Evolutionary conservation across 1,140 invertebrate species (phyloP), one percentile per base, ranked within the genome.

Genomic region (Drosophila subpulchrella): DNA sequence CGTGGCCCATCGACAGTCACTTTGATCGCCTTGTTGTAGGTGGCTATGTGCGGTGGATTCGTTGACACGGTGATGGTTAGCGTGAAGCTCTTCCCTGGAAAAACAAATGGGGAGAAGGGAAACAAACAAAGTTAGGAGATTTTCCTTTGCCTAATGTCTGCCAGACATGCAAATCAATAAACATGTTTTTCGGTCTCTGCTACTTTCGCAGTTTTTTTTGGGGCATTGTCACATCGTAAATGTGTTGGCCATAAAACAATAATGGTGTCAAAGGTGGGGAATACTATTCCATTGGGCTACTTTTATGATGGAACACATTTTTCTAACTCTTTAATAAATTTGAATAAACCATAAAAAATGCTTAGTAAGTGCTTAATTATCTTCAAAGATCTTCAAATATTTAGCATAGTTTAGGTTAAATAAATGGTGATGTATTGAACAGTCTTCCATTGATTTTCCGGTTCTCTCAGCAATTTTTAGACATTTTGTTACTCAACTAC

Each of bases 11-110:
- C 98, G 17, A 97, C 97, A 6, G 98, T 99, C 55, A 99, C 98
- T 94, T 99, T 99, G 93, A 99, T 99, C 36, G 98, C 98, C 93
- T 99, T 99, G 81, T 96, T 97, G 93, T 99, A 99, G 4, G 98
- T 98, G n/a, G 98, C 97, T 44, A 99, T 96, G 93, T 99, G 97
- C 10, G 97, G 97, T 50, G 98, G 98, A 78, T 95, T 95, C 67
- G 97, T 98, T 76, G 96, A 97, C 59, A 99, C 95, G 36, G 97
- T 98, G 93, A 99, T 99, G 78, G 98, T 99, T 84, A 99, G 93
- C 48, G 98, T 98, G 93, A 99, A 99, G 85, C 97, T 99, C 93
- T 99, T 99, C 54, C 98, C 98, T 99, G 95, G 1, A 95, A 50
- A 50, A 46, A 51, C 27, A 41, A 54, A 34, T 0, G 7, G 32